phyloP scores from a whole-genome alignment of 2,888 invertebrate genomes.

The Pollenia griseotomentosa region DNA sequence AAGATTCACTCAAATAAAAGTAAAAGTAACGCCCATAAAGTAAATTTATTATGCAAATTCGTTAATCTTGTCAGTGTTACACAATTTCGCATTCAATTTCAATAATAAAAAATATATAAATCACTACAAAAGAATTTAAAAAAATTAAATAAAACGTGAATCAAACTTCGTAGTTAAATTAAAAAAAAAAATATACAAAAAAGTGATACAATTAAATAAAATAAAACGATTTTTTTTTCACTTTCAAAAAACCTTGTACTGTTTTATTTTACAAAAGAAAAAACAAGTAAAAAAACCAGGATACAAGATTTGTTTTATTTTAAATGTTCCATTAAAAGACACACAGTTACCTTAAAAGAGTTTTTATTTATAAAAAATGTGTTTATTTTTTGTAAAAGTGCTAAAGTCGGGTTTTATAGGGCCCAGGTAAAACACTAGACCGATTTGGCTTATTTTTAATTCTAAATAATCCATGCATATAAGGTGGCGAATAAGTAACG shows the following conservation, averaged over 20 bases:
- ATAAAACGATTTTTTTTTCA: background rate
- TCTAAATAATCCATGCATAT: too few species aligned
- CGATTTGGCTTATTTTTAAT: too few species aligned
- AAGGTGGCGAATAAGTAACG: too few species aligned
- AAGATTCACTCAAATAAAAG: background rate
- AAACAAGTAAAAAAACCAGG: conserved; percentile 17
- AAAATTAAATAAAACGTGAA: background rate
- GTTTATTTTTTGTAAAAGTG: too few species aligned
- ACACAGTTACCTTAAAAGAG: background rate
- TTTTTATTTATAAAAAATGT: background rate
- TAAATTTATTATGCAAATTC: conserved; percentile 8
- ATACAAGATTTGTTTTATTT: conserved; percentile 5
- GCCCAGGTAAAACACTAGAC: too few species aligned
- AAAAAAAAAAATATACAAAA: conserved; percentile 16
- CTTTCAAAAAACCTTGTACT: conserved; percentile 53
- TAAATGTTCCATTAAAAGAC: background rate
- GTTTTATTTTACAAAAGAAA: conserved; percentile 6
- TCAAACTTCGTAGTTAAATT: background rate
- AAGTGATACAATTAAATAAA: too few species aligned
- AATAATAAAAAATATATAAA: background rate
- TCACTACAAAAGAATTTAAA: background rate
- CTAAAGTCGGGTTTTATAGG: too few species aligned
- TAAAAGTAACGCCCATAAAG: conserved; percentile 13
- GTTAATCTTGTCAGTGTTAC: background rate
- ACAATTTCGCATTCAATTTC: background rate